These are phyloP conservation scores for Apamea monoglypha DNA, from an alignment of 2,888 invertebrate species.

Conservation along the genomic window DNA sequence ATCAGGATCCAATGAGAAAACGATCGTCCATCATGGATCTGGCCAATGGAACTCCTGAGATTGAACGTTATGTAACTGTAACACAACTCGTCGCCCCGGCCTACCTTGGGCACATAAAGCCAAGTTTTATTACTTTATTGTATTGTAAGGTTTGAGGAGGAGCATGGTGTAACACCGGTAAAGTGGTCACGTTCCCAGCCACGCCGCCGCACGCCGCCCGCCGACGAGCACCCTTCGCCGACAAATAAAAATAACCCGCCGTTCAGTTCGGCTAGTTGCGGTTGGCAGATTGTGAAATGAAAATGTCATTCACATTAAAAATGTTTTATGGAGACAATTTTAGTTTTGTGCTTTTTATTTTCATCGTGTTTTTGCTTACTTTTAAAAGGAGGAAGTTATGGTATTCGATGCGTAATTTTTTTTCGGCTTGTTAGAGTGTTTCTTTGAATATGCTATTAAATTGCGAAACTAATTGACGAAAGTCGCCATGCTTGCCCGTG, in stretches of 20 bases:
- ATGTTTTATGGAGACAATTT: constrained; percentile 13
- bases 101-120: constrained; percentile 14
- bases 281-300: constrained; percentile 58
- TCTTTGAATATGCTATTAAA: neutral
- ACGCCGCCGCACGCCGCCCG: constrained; percentile 44
- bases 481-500: neutral
- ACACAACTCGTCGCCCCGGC: neutral
- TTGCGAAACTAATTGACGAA: neutral
- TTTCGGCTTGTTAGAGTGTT: neutral
- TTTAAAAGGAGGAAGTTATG: neutral
- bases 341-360: constrained; percentile 24
- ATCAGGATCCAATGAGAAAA: too few relatives aligned
- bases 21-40: too few relatives aligned
- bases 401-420: neutral
- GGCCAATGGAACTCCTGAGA: too few relatives aligned
- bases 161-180: constrained; percentile 47
- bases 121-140: constrained; percentile 36
- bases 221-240: constrained; percentile 11
- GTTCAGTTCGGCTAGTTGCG: constrained; percentile 40
- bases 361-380: neutral
- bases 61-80: neutral
- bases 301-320: constrained; percentile 47
- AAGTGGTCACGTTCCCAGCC: constrained; percentile 48
- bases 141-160: constrained; percentile 31
- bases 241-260: constrained; percentile 51